Conservation (phyloP, 92 coral and sea anemone species). For the Hydrozoanthus gracilis region DNA sequence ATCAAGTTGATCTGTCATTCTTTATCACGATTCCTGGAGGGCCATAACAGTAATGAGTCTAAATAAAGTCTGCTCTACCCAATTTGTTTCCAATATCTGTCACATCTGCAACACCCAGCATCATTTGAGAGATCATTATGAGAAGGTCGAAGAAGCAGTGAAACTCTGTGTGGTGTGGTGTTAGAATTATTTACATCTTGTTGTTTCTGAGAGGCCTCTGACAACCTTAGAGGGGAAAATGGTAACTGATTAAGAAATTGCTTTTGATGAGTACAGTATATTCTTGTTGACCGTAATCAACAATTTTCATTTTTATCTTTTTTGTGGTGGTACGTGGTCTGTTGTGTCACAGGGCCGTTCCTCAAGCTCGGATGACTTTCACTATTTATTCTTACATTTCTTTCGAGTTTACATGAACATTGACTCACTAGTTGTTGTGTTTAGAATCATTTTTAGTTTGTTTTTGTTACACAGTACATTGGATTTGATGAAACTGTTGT, state of each 20-base stretch:
- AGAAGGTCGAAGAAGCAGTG: background rate
- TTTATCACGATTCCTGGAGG: slow-evolving; percentile 37
- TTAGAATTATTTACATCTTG: background rate
- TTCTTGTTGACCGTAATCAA: background rate
- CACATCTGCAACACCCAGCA: background rate
- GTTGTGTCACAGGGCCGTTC: background rate
- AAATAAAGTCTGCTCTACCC: slow-evolving; percentile 17
- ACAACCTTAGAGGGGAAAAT: background rate
- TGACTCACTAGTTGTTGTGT: background rate
- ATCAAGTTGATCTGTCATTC: background rate
- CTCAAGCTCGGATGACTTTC: background rate
- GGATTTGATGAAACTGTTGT: background rate
- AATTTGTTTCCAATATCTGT: background rate
- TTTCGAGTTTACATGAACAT: background rate
- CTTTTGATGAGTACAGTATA: background rate
- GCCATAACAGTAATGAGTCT: background rate
- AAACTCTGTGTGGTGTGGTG: background rate
- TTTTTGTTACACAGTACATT: background rate
- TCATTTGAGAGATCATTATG: background rate
- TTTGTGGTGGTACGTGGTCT: slow-evolving; percentile 6
- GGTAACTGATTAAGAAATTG: background rate
- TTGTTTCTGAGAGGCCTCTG: background rate
- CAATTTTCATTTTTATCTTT: background rate
- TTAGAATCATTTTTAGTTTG: background rate
- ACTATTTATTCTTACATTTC: slow-evolving; percentile 2